A percentile compares a stretch with the other conserved stretches of the same genome.
Conservation (phyloP, 2,797 vertebrate genomes). For the Lepilemur ruficaudatus region DNA sequence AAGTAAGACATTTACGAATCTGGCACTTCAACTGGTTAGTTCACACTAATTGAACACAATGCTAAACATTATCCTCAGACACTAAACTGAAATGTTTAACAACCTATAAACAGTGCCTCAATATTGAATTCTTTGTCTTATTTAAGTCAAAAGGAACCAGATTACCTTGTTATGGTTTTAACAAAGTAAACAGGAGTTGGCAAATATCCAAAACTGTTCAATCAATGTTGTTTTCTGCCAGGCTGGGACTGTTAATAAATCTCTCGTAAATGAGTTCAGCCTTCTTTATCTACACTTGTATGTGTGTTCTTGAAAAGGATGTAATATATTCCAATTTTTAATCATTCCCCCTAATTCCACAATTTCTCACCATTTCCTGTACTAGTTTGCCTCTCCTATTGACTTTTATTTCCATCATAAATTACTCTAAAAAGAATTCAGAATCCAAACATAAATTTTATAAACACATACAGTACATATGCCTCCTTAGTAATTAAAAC, state of each 20-base stretch:
- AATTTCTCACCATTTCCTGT: constrained; percentile 75
- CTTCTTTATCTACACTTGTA: constrained; percentile 70
- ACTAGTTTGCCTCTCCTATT: constrained; percentile 69
- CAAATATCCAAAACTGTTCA: constrained; percentile 71
- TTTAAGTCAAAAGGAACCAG: constrained; percentile 63
- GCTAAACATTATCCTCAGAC: constrained; percentile 74
- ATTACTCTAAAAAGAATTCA: constrained; percentile 79
- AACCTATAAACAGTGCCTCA: constrained; percentile 78
- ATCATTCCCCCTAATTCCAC: constrained; percentile 66
- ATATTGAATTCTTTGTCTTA: constrained; percentile 74
- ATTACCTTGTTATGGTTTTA: constrained; percentile 64
- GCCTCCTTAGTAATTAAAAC: constrained; percentile 74
- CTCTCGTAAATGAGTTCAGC: constrained; percentile 75
- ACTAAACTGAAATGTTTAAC: constrained; percentile 80
- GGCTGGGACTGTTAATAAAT: constrained; percentile 79
- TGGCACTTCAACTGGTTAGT: constrained; percentile 45
- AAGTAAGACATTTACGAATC: constrained; percentile 75
- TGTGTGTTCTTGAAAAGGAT: constrained; percentile 67
- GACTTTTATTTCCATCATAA: constrained; percentile 82
- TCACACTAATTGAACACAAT: constrained; percentile 81
- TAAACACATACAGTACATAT: constrained; percentile 69
- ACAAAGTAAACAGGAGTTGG: constrained; percentile 73
- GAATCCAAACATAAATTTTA: constrained; percentile 79
- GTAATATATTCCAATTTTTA: constrained; percentile 71
- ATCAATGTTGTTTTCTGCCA: constrained; percentile 78